Base-by-base conservation (phyloP, 2,113 vertebrate genomes). In the Percopsis transmontana region DNA sequence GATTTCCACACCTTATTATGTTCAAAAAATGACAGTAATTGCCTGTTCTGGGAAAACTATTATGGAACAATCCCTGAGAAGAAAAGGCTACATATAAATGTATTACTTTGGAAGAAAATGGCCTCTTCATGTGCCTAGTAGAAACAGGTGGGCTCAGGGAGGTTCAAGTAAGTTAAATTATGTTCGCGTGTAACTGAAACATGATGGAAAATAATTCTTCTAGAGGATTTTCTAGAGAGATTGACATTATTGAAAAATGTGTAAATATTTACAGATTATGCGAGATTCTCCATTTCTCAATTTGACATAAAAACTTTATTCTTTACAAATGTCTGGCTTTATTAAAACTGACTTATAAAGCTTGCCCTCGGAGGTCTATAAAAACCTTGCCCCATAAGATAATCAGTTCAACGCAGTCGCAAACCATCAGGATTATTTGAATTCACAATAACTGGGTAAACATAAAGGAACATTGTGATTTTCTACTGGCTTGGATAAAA, bases 131-230 rank as follows among this genome's bases (percentile, higher is more conserved):
- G 68, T 2, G 78, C 70, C 70, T 62, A 66, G 74, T 82, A 82
- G 82, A 87, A 89, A 81, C 85, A 87, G 85, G 84, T 86, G 84
- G 67, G 71, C 70, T 70, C 78, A 72, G 62, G 83, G 69, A 80
- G 78, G 83, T 70, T 80, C 72, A 80, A 79, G 80, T 47, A 57
- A 84, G 73, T 81, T 74, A 84, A 80, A 77, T 77, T 24, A 66
- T 85, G 79, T 80, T 81, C 16, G 15, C 57, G 58, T 83, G 76
- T 71, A 85, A 78, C 68, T 66, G 76, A 80, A 83, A 79, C 76
- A 82, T 79, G 70, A 69, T 61, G 75, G 71, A 63, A 82, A 78
- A 80, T 72, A 87, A 74, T 20, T 58, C 18, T 58, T 83, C 82
- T 87, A 73, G 84, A 76, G 60, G 70, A 66, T 79, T 72, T 63